Percentiles rank a stretch among this genome's conserved stretches.
Conservation (phyloP, 1,140 invertebrate species). For the Macrotrachela quadricornifera region DNA sequence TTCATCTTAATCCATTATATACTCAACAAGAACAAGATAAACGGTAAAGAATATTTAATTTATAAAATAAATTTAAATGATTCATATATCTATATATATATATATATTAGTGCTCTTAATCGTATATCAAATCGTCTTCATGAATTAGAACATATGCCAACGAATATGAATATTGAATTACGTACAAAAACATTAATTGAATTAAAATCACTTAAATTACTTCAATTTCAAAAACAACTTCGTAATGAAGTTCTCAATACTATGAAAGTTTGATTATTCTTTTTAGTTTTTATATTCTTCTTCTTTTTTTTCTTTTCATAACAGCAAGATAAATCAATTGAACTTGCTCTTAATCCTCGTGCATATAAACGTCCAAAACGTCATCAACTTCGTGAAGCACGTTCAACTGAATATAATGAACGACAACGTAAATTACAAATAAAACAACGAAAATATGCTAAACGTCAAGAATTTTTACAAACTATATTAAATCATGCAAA, state of each 20-base stretch:
- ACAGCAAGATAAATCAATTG: too few relatives aligned
- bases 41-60: too few relatives aligned
- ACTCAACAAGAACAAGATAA: too few relatives aligned
- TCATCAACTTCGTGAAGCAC: slow-evolving; percentile 75
- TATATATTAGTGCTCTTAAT: too few relatives aligned
- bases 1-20: too few relatives aligned
- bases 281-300: too few relatives aligned
- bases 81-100: too few relatives aligned
- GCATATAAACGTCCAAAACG: slow-evolving; percentile 85
- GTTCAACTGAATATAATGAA: slow-evolving; percentile 88
- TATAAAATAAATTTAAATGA: too few relatives aligned
- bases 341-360: slow-evolving; percentile 37
- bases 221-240: slow-evolving; percentile 81
- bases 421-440: slow-evolving; percentile 95
- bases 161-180: too few relatives aligned
- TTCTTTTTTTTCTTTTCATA: too few relatives aligned
- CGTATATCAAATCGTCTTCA: too few relatives aligned
- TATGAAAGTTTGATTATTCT: too few relatives aligned
- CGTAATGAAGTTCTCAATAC: slow-evolving; percentile 39
- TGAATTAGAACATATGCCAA: slow-evolving; percentile 22
- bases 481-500: slow-evolving; percentile 86
- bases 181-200: slow-evolving; percentile 45
- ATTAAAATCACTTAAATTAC: slow-evolving; percentile 61
- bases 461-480: slow-evolving; percentile 71
- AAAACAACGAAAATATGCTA: slow-evolving; percentile 75